These are phyloP conservation scores for Hemaris fuciformis DNA, from an alignment of 2,888 invertebrate genomes.

Conservation along the genomic window DNA sequence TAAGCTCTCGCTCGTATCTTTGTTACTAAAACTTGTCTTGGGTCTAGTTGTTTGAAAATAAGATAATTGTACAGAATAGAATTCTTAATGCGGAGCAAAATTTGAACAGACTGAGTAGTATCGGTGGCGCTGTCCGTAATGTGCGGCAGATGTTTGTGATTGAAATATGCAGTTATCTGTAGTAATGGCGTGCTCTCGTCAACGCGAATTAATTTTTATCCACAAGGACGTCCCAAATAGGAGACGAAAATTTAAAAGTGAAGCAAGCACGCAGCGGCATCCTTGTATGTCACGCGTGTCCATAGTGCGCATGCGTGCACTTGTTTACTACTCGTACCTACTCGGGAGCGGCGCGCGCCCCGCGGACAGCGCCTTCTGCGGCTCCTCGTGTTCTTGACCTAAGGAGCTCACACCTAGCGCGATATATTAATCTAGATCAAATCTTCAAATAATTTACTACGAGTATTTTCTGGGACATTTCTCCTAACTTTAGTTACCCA, in stretches of 20 bases:
- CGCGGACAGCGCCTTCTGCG: too few relatives aligned
- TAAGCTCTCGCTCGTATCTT: too few relatives aligned
- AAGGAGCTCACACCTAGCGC: too few relatives aligned
- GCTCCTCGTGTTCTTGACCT: too few relatives aligned
- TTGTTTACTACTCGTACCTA: too few relatives aligned
- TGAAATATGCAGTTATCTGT: not conserved
- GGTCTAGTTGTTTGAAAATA: too few relatives aligned
- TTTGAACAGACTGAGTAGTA: not conserved
- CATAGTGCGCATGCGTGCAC: not conserved
- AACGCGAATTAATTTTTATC: not conserved
- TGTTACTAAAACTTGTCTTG: too few relatives aligned
- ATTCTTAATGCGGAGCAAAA: not conserved
- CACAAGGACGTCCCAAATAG: conserved; percentile 4
- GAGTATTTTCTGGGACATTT: too few relatives aligned
- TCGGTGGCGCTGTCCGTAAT: not conserved
- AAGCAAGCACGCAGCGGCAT: not conserved
- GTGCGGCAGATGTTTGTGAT: not conserved
- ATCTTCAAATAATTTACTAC: too few relatives aligned
- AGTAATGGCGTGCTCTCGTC: not conserved
- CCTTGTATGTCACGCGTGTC: not conserved
- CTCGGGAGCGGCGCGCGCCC: too few relatives aligned
- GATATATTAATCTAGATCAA: too few relatives aligned
- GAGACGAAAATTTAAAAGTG: not conserved
- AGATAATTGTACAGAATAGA: not conserved
- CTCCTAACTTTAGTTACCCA: too few relatives aligned